Percentiles rank a stretch among this genome's conserved stretches.
phyloP scores from a whole-genome alignment of 92 coral and sea anemone genomes.

The Palythoa grandis region DNA sequence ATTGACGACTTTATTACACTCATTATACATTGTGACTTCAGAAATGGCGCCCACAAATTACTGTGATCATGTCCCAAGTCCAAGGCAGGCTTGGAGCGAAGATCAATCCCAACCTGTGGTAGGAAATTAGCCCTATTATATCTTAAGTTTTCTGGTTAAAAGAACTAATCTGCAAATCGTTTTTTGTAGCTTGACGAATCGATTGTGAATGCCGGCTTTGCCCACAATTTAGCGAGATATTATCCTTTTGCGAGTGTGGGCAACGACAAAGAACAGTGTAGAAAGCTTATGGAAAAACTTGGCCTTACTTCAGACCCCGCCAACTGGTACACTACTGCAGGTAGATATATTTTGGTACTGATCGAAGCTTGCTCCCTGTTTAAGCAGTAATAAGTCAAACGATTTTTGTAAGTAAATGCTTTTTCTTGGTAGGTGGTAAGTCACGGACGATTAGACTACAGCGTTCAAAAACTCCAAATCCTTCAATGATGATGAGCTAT shows the following conservation, averaged over 20 bases:
- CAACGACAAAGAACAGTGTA: constrained; percentile 67
- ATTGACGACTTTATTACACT: neutral
- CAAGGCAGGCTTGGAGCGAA: constrained; percentile 76
- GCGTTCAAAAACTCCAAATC: constrained; percentile 54
- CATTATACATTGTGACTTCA: constrained; percentile 73
- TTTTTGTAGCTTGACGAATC: constrained; percentile 67
- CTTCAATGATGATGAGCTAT: constrained; percentile 69
- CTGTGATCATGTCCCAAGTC: constrained; percentile 54
- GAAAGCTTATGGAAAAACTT: constrained; percentile 77
- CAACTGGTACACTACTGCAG: constrained; percentile 83
- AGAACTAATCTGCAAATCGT: neutral
- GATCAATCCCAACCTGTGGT: constrained; percentile 57
- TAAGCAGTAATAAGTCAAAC: too few species aligned
- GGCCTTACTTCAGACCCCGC: constrained; percentile 75
- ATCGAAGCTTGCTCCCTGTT: neutral
- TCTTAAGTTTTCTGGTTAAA: neutral
- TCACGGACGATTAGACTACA: constrained; percentile 39
- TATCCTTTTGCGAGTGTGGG: constrained; percentile 59
- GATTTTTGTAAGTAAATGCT: neutral
- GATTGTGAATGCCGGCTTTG: constrained; percentile 76
- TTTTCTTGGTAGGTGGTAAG: neutral
- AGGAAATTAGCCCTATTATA: constrained; percentile 1
- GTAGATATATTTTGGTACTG: constrained; percentile 43
- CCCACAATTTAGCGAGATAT: constrained; percentile 81
- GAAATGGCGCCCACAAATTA: constrained; percentile 85